phyloP scores from a whole-genome alignment of 2,113 vertebrate genomes.

The Corythornis madagascariensis region DNA sequence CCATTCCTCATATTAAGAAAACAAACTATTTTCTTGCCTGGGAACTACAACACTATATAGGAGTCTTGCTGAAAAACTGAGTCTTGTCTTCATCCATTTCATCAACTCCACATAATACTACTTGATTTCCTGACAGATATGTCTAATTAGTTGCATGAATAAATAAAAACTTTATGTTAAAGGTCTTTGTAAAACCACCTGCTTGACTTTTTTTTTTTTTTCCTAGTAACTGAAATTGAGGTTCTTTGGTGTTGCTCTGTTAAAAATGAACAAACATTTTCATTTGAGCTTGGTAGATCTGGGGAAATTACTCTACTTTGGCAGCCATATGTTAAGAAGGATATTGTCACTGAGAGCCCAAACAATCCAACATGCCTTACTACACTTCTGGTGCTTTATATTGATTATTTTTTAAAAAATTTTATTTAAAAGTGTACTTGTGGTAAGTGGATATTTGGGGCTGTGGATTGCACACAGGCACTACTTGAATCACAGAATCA shows the following conservation, averaged over 20 bases:
- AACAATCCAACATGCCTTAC: neutral
- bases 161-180: neutral
- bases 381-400: neutral
- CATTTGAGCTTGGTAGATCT: neutral
- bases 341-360: neutral
- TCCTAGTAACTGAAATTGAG: neutral
- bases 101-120: neutral
- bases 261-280: neutral
- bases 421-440: neutral
- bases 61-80: neutral
- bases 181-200: neutral
- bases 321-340: neutral
- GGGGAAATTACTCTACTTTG: neutral
- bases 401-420: neutral
- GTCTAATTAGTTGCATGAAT: neutral
- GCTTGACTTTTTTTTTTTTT: neutral
- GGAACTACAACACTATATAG: neutral
- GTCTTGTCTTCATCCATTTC: neutral
- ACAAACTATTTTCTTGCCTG: neutral
- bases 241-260: neutral
- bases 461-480: neutral
- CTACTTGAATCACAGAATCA: neutral
- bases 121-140: neutral
- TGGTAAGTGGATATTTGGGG: neutral
- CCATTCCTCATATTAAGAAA: neutral